phyloP scores from a whole-genome alignment of 2,888 invertebrate genomes.

The Pachliopta kotzebuea region DNA sequence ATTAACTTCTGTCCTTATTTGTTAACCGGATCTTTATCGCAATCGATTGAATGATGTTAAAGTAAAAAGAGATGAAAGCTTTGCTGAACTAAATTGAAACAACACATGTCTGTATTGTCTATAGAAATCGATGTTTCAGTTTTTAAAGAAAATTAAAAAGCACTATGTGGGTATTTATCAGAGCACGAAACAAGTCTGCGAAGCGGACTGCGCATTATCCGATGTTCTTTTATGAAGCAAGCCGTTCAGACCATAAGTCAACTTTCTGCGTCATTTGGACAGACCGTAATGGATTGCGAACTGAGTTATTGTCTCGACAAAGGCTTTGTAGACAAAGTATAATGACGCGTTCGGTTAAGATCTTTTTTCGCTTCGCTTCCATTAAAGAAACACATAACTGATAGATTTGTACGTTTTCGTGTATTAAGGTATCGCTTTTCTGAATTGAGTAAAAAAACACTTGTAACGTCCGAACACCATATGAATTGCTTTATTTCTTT shows the following conservation, averaged over 20 bases:
- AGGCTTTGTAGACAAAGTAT: constrained; percentile 50
- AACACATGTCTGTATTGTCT: background rate
- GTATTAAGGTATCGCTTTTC: background rate
- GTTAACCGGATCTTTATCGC: no score
- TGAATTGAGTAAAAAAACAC: background rate
- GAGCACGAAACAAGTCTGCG: constrained; percentile 8
- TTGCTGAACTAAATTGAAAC: background rate
- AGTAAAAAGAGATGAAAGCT: background rate
- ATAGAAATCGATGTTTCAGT: background rate
- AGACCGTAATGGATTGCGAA: constrained; percentile 72
- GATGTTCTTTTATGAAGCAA: constrained; percentile 31
- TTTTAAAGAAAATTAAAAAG: background rate
- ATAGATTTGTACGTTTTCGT: constrained; percentile 12
- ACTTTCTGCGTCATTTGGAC: constrained; percentile 74
- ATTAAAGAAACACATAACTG: constrained; percentile 13
- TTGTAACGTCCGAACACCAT: background rate
- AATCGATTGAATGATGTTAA: no score
- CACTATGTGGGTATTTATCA: constrained; percentile 8
- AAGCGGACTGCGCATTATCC: constrained; percentile 16
- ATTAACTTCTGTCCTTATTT: no score
- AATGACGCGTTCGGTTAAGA: constrained; percentile 37
- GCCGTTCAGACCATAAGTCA: constrained; percentile 51
- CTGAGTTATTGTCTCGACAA: constrained; percentile 63
- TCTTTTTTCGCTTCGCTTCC: constrained; percentile 25
- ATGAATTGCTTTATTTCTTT: no score